phyloP scores from a whole-genome alignment of 2,797 vertebrate genomes.

The Rhabdomys pumilio region DNA sequence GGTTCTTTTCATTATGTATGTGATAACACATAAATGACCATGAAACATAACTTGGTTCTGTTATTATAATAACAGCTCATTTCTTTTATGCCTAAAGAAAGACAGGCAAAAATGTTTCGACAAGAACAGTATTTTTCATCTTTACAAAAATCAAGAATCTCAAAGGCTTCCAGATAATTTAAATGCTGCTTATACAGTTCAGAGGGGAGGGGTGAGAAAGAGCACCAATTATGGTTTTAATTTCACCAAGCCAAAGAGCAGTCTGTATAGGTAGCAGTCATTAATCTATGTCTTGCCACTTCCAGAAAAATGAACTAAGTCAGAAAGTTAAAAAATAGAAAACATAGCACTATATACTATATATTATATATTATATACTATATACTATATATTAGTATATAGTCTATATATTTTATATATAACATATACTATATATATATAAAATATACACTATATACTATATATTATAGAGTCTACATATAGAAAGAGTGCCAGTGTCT shows the following conservation, averaged over 20 bases:
- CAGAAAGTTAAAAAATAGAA: constrained; percentile 26
- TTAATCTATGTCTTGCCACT: background rate
- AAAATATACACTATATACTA: background rate
- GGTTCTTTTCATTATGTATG: constrained; percentile 15
- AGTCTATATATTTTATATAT: no score
- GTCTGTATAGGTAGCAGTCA: background rate
- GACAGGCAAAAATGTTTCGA: constrained; percentile 16
- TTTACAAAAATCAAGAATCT: constrained; percentile 55
- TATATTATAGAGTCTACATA: background rate
- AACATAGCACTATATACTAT: background rate
- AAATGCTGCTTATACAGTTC: constrained; percentile 1
- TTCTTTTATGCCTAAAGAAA: constrained; percentile 48
- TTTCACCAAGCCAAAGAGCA: constrained; percentile 10
- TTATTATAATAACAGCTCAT: constrained; percentile 12
- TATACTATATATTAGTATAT: no score
- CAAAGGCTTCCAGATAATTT: constrained; percentile 50
- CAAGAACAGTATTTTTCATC: constrained; percentile 20
- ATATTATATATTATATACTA: no score
- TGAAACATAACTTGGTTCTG: constrained; percentile 17
- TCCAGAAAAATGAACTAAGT: background rate
- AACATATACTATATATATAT: no score
- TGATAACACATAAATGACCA: background rate
- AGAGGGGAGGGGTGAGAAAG: background rate
- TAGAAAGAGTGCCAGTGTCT: background rate
- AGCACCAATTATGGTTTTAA: constrained; percentile 11